Conservation (phyloP, 2,113 vertebrate genomes). For the Neofelis nebulosa region DNA sequence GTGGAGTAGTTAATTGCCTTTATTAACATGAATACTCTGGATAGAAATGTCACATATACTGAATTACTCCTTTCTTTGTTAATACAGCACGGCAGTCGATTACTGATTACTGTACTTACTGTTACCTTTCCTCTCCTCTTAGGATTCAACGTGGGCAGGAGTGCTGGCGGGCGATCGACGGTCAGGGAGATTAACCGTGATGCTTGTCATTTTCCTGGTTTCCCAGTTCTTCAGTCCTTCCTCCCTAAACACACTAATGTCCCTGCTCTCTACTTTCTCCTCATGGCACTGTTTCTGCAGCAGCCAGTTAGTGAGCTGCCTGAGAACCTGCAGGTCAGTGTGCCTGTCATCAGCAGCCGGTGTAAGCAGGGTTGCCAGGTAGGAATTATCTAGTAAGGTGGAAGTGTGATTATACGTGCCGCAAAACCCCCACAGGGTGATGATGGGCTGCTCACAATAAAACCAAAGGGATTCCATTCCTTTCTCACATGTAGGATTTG, state of each 20-base stretch:
- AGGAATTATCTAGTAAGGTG: constrained; percentile 82
- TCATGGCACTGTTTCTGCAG: constrained; percentile 99
- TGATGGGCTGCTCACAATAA: constrained; percentile 5
- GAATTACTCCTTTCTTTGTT: background rate
- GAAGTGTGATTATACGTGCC: constrained; percentile 42
- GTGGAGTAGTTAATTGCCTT: background rate
- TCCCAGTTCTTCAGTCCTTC: constrained; percentile 94
- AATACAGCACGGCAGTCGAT: background rate
- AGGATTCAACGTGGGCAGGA: constrained; percentile 98
- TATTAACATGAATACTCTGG: background rate
- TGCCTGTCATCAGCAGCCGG: constrained; percentile 86
- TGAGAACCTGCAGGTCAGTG: constrained; percentile 97
- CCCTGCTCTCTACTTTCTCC: constrained; percentile 97
- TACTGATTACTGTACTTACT: background rate
- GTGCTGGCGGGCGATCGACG: constrained; percentile 93
- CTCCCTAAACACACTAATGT: constrained; percentile 98
- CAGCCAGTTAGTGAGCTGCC: constrained; percentile 97
- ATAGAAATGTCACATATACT: background rate
- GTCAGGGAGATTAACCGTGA: constrained; percentile 97
- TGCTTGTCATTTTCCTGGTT: constrained; percentile 97
- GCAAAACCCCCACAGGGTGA: background rate
- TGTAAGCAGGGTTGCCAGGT: constrained; percentile 88
- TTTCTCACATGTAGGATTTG: background rate
- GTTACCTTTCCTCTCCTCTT: background rate
- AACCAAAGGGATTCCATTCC: background rate